Conservation (phyloP, 2,797 vertebrate genomes). For the Siniperca obscura region DNA sequence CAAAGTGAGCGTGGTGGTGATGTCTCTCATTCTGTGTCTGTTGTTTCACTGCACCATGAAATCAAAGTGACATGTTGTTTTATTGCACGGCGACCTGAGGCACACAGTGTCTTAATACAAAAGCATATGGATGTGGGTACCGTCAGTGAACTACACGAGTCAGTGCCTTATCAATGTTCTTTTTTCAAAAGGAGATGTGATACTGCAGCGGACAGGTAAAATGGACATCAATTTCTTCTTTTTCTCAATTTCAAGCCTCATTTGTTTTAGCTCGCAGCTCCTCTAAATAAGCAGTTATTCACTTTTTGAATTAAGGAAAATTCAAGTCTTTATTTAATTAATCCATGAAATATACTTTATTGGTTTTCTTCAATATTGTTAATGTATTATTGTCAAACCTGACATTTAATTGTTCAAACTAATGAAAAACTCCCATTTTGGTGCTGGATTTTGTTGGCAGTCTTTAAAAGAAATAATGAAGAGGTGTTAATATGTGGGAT, state of each 20-base stretch:
- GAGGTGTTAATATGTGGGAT: neutral
- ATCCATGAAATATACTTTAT: neutral
- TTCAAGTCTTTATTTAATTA: constrained; percentile 17
- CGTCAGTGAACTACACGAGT: neutral
- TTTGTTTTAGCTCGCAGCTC: constrained; percentile 29
- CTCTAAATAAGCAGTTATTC: constrained; percentile 3
- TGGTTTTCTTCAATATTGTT: neutral
- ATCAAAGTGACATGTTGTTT: constrained; percentile 62
- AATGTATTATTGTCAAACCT: constrained; percentile 15
- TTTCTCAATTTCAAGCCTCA: constrained; percentile 66
- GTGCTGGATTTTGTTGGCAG: neutral
- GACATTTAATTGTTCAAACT: neutral
- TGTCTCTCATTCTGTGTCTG: constrained; percentile 46
- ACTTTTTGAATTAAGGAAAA: constrained; percentile 31
- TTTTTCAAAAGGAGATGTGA: constrained; percentile 17
- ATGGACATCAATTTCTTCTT: constrained; percentile 13
- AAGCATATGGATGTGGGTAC: constrained; percentile 30
- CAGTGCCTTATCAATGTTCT: constrained; percentile 5
- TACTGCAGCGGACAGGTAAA: constrained; percentile 10
- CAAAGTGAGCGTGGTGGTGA: constrained; percentile 22
- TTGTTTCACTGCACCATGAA: constrained; percentile 46
- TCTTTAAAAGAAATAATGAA: constrained; percentile 4
- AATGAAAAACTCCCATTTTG: neutral
- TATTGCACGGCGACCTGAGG: constrained; percentile 21
- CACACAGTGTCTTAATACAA: neutral